phyloP scores from a whole-genome alignment of 2,113 vertebrate species.

The Pantherophis guttatus region DNA sequence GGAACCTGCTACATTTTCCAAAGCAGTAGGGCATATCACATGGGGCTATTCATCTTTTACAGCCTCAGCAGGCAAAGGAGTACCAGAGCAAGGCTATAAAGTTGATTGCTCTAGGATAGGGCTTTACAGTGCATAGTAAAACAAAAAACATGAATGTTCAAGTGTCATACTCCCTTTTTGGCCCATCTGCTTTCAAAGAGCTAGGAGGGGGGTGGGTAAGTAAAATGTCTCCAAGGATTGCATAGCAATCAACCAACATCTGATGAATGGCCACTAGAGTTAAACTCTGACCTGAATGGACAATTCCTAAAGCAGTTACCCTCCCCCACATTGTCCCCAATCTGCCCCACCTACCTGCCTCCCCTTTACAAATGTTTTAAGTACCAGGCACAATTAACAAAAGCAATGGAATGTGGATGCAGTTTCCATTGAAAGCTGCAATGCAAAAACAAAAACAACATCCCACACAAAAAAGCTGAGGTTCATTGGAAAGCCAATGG shows the following conservation, averaged over 20 bases:
- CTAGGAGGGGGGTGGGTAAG: constrained; percentile 53
- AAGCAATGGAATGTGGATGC: constrained; percentile 73
- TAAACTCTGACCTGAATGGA: constrained; percentile 76
- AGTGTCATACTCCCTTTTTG: constrained; percentile 63
- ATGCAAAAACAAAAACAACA: constrained; percentile 1
- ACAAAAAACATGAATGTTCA: constrained; percentile 65
- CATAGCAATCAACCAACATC: constrained; percentile 80
- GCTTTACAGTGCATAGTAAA: constrained; percentile 69
- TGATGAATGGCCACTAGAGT: constrained; percentile 79
- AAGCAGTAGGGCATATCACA: constrained; percentile 65
- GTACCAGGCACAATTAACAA: constrained; percentile 74
- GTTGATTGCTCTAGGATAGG: constrained; percentile 64
- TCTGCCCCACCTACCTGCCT: constrained; percentile 56
- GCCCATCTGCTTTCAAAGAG: constrained; percentile 68
- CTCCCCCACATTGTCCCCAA: constrained; percentile 55
- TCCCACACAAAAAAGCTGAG: not conserved
- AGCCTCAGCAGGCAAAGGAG: constrained; percentile 62
- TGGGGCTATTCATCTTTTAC: constrained; percentile 68
- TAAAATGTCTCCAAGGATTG: constrained; percentile 67
- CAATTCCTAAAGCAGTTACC: constrained; percentile 64
- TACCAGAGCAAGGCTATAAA: constrained; percentile 65
- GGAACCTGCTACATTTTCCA: constrained; percentile 58
- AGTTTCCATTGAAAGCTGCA: constrained; percentile 26
- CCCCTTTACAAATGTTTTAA: constrained; percentile 75
- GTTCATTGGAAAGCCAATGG: not conserved